Evolutionary conservation across 1,140 invertebrate genomes (phyloP).

Genomic region (Drosophila aff.): DNA sequence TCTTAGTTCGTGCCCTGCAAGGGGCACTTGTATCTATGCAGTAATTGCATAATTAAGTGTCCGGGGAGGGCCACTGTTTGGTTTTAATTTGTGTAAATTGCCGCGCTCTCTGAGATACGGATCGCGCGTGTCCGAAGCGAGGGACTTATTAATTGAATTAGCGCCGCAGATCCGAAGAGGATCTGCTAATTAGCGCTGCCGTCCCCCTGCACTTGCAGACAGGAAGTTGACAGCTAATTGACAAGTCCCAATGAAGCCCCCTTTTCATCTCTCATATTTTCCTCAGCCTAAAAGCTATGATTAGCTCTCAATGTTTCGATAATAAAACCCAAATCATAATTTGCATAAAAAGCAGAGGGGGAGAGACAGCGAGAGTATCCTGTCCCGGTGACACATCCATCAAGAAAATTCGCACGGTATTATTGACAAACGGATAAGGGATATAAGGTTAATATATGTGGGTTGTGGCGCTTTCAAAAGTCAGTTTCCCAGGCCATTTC

Average conservation of each 20-base stretch:
- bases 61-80: constrained; percentile 22
- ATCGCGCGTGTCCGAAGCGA: constrained; percentile 56
- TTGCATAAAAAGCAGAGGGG: constrained; percentile 54
- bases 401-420: constrained; percentile 74
- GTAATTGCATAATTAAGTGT: constrained; percentile 57
- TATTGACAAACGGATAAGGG: constrained; percentile 73
- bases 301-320: constrained; percentile 4
- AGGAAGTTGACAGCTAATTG: constrained; percentile 63
- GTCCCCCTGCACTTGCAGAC: constrained; percentile 15
- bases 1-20: constrained; percentile 14
- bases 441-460: constrained; percentile 11
- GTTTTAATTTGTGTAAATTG: constrained; percentile 57
- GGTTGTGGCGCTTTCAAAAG: constrained; percentile 70
- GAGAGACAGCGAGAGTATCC: constrained; percentile 15
- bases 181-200: constrained; percentile 43
- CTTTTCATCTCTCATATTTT: not conserved
- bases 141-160: constrained; percentile 75
- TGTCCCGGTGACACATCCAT: constrained; percentile 53
- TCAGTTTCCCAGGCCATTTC: constrained; percentile 69
- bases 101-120: constrained; percentile 34
- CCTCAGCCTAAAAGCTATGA: constrained; percentile 4
- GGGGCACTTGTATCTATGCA: constrained; percentile 24
- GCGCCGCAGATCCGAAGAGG: constrained; percentile 43
- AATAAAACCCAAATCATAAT: constrained; percentile 43
- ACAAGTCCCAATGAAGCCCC: constrained; percentile 34